A percentile compares a stretch with the other conserved stretches of the same genome.
These are phyloP conservation scores for Trachemys scripta DNA, from an alignment of 2,113 vertebrate species.

Conservation along the genomic window DNA sequence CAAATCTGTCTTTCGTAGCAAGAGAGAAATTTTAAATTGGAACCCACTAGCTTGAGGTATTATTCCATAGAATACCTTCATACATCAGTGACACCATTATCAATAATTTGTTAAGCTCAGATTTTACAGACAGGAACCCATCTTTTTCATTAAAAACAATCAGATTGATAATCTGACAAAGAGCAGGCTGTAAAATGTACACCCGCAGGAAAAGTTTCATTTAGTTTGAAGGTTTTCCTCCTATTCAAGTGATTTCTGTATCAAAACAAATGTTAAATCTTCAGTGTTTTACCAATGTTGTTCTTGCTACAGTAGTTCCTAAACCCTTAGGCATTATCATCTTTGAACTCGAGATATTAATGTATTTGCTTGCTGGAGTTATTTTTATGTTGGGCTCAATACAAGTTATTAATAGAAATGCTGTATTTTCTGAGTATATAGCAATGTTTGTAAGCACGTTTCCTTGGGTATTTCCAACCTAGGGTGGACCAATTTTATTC, in stretches of 20 bases:
- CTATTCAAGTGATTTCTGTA: neutral
- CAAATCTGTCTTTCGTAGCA: conserved; percentile 18
- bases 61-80: neutral
- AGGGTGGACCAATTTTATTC: conserved; percentile 27
- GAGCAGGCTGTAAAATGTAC: neutral
- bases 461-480: conserved; percentile 39
- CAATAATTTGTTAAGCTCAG: neutral
- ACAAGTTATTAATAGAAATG: conserved; percentile 63
- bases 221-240: neutral
- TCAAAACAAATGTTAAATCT: conserved; percentile 12
- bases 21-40: neutral
- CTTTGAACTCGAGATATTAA: conserved; percentile 50
- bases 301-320: conserved; percentile 26
- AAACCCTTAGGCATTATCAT: conserved; percentile 12
- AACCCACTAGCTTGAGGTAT: neutral
- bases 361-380: conserved; percentile 47
- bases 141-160: conserved; percentile 25
- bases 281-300: neutral
- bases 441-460: conserved; percentile 44
- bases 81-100: neutral
- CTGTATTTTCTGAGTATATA: conserved; percentile 37
- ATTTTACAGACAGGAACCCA: neutral
- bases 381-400: conserved; percentile 61
- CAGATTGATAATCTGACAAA: conserved; percentile 4
- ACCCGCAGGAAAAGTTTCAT: neutral